These are phyloP conservation scores for Paedocypris micromegethes DNA, from an alignment of 2,797 vertebrate species.

Conservation along the genomic window DNA sequence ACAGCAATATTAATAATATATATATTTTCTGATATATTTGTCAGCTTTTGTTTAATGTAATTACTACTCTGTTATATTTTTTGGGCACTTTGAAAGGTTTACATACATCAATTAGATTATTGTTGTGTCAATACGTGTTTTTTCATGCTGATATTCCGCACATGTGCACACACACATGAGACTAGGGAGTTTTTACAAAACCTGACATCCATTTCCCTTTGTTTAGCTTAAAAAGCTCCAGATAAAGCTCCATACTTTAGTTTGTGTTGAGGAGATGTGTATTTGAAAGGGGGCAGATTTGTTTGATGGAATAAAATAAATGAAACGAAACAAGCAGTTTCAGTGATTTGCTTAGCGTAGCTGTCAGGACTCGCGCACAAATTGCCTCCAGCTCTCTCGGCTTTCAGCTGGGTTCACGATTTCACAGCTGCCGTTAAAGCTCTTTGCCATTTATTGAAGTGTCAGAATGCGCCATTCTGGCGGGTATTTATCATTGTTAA, in stretches of 20 bases:
- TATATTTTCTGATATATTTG: no score
- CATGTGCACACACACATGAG: neutral
- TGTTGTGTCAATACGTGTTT: no score
- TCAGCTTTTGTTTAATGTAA: no score
- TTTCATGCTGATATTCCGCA: neutral
- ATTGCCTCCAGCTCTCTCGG: slow-evolving; percentile 34
- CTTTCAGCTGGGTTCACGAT: slow-evolving; percentile 32
- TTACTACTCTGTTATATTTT: no score
- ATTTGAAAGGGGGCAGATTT: slow-evolving; percentile 19
- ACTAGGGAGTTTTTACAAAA: slow-evolving; percentile 3
- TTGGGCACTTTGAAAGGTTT: no score
- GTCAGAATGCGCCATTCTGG: slow-evolving; percentile 45
- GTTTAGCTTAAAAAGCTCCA: neutral
- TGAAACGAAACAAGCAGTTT: slow-evolving; percentile 28
- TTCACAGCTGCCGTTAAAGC: slow-evolving; percentile 41
- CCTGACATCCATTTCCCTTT: neutral
- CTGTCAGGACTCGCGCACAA: slow-evolving; percentile 44
- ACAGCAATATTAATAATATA: no score
- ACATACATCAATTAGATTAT: no score
- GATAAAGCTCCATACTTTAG: slow-evolving; percentile 9
- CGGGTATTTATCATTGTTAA: slow-evolving; percentile 48
- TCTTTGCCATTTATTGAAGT: slow-evolving; percentile 46
- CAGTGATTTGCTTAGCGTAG: slow-evolving; percentile 40
- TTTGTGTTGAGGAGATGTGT: slow-evolving; percentile 5
- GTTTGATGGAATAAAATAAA: slow-evolving; percentile 28